Base-by-base conservation (phyloP, 2,113 vertebrate genomes). In the Alethe diademata region DNA sequence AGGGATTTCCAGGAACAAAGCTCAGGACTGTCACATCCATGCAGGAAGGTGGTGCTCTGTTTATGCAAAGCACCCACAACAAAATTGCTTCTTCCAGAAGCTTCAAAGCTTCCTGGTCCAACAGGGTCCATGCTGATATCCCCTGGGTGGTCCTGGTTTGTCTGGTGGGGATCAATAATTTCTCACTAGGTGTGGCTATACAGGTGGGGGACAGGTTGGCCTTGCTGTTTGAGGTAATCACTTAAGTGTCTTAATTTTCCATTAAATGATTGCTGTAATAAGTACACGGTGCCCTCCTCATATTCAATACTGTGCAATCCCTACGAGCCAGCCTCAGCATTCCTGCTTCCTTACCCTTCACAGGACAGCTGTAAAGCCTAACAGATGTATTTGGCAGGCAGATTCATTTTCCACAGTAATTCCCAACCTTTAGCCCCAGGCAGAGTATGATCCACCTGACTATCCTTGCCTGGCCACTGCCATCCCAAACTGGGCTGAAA, bases 361-460 rank as follows among this genome's bases (percentile, higher is more conserved):
- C 24, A 54, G n/a, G 33, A 76, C 61, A 61, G 19, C 76, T 48
- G 25, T 36, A 50, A 60, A 94, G 26, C 54, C 61, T 53, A 31
- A 45, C 38, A 65, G 66, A 69, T 26, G 31, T 14, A 54, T 43
- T 43, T 67, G 72, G 42, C 78, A 76, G 56, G 47, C 9, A 1
- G 16, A 45, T 48, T 33, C 4, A 40, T 90, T 76, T 87, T n/a
- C 42, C 72, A 36, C 36, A 4, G 40, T 40, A 20, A 65, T 69
- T 85, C 84, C 36, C 75, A 69, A 40, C 42, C 54, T 72, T 35
- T 22, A 50, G 38, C 53, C 45, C 14, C n/a, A 9, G 42, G 61
- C 22, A 4, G 35, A 69, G 36, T 0, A 0, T 12, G 43, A 40
- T 40, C 13, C 20, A 35, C 29, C 38, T 38, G 40, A 40, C 15